phyloP scores from a whole-genome alignment of 2,888 invertebrate species.

The Caenorhabditis japonica region DNA sequence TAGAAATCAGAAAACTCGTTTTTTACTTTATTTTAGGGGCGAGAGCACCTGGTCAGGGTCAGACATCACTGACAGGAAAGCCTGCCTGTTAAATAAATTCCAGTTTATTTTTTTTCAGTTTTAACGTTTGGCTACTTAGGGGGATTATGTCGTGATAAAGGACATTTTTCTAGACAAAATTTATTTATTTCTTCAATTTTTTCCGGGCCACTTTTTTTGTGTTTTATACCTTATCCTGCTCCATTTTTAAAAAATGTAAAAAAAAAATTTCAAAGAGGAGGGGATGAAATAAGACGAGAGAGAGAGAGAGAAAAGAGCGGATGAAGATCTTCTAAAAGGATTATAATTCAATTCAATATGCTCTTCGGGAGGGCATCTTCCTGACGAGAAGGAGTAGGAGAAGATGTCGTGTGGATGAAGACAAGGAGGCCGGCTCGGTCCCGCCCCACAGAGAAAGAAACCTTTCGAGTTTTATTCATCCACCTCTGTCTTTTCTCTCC shows the following conservation, averaged over 20 bases:
- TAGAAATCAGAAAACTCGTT: conserved; percentile 29
- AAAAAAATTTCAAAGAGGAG: conserved; percentile 22
- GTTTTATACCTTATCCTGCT: too few relatives aligned
- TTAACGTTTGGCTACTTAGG: background rate
- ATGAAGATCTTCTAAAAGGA: conserved; percentile 54
- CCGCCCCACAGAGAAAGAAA: conserved; percentile 50
- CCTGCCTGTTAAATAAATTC: too few relatives aligned
- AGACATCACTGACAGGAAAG: background rate
- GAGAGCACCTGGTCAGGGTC: conserved; percentile 3
- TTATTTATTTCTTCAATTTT: conserved; percentile 1
- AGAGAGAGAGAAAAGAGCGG: conserved; percentile 30
- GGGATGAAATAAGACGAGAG: conserved; percentile 13
- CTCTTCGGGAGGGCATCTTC: conserved; percentile 48
- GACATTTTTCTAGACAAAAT: background rate
- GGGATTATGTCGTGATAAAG: conserved; percentile 3
- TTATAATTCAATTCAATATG: conserved; percentile 54
- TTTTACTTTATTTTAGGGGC: conserved; percentile 38
- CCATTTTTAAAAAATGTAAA: conserved; percentile 23
- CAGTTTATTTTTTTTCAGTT: conserved; percentile 1
- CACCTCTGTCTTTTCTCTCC: conserved; percentile 49
- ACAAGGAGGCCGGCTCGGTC: conserved; percentile 35
- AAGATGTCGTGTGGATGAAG: conserved; percentile 25
- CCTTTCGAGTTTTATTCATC: conserved; percentile 48
- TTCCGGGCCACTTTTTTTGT: conserved; percentile 21
- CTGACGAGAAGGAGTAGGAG: conserved; percentile 28